Evolutionary conservation across 1,140 invertebrate genomes (phyloP).

Genomic region (Euura lappo): DNA sequence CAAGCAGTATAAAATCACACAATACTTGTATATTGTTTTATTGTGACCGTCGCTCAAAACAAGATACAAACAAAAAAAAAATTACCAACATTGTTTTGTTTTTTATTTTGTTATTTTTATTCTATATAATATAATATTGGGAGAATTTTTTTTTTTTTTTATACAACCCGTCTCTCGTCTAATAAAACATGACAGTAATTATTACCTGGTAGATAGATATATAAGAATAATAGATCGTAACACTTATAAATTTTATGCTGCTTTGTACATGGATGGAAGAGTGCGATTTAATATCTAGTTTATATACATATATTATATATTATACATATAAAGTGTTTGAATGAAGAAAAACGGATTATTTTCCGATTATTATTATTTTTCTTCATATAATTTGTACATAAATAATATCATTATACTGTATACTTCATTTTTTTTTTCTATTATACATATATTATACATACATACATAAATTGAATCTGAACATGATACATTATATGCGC

Average conservation of each 20-base stretch:
- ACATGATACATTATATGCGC: neutral
- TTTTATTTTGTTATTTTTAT: no score
- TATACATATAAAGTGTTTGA: neutral
- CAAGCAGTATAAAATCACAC: no score
- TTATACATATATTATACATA: neutral
- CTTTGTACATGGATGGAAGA: constrained; percentile 26
- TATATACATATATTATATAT: neutral
- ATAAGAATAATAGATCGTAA: constrained; percentile 22
- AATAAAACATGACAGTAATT: constrained; percentile 33
- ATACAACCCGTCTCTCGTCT: constrained; percentile 23
- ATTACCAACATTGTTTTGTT: no score
- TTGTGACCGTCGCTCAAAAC: no score
- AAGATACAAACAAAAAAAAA: no score
- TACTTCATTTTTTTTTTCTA: neutral
- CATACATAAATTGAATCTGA: neutral
- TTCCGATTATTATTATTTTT: neutral
- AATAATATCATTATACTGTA: neutral
- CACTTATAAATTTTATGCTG: constrained; percentile 21
- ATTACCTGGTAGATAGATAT: constrained; percentile 16
- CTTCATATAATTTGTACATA: neutral
- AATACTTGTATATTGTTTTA: no score
- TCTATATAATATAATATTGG: no score
- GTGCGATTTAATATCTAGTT: constrained; percentile 25
- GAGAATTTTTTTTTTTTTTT: no score
- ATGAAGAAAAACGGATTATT: neutral